These are phyloP conservation scores for Coboldia fuscipes DNA, from an alignment of 1,140 invertebrate species.

Conservation along the genomic window DNA sequence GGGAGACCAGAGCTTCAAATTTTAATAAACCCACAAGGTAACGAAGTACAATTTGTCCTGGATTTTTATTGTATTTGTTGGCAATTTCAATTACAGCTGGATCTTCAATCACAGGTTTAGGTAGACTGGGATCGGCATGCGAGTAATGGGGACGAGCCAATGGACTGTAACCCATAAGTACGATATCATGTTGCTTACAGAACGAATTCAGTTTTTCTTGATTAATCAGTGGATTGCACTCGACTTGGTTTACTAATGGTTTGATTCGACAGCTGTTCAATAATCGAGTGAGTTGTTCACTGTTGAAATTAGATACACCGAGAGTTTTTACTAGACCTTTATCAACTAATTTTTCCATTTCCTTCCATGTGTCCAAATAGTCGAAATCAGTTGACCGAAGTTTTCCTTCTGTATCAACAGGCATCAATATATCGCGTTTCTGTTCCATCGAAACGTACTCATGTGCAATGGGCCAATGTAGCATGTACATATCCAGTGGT, in stretches of 20 bases:
- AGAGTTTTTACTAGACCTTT: constrained; percentile 42
- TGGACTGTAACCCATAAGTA: constrained; percentile 51
- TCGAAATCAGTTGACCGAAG: constrained; percentile 34
- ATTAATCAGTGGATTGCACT: constrained; percentile 60
- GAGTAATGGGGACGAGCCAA: constrained; percentile 35
- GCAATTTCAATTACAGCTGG: constrained; percentile 31
- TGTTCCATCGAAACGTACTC: too few species aligned
- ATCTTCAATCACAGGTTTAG: constrained; percentile 22
- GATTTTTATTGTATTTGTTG: constrained; percentile 35
- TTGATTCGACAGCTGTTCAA: constrained; percentile 37
- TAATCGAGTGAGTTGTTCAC: constrained; percentile 39
- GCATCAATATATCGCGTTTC: neutral
- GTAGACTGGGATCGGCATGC: neutral
- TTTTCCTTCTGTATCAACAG: constrained; percentile 25
- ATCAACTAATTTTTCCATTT: constrained; percentile 43
- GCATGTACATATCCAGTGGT: constrained; percentile 56
- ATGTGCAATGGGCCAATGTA: constrained; percentile 51
- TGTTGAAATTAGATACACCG: constrained; percentile 62
- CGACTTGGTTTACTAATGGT: constrained; percentile 56
- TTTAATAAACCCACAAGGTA: too few species aligned
- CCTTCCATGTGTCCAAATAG: constrained; percentile 55
- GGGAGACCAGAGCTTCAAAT: too few species aligned
- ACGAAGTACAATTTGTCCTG: constrained; percentile 41
- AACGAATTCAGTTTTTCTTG: constrained; percentile 47
- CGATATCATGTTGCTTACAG: constrained; percentile 36